Evolutionary conservation across 2,113 vertebrate species (phyloP), one percentile per base, ranked within the genome.

Genomic region (Stercorarius parasiticus): DNA sequence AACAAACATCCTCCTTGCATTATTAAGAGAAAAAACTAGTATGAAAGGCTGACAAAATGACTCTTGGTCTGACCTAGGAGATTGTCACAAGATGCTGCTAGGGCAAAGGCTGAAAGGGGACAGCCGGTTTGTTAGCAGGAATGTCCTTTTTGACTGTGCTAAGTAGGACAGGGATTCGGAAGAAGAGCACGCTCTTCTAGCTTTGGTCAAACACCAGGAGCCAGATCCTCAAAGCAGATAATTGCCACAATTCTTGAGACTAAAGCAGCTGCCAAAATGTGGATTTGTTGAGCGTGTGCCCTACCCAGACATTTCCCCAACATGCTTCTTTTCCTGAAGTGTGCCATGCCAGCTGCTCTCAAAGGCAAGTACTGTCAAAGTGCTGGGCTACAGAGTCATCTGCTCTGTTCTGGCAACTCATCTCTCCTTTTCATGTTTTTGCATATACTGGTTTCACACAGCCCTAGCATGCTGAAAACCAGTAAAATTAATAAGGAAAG

Each of bases 401-500:
- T 80, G 43, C 62, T 66, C 62, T 53, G 8, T 49, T 93, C 91
- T 62, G 58, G 47, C 74, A 77, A 36, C 38, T 82, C 71, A 52
- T 74, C 38, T 86, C 69, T 88, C 64, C 50, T 85, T 86, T 55
- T 93, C 86, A 43, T 36, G 18, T 32, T 95, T 97, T 97, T 97
- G 95, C 96, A 96, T 97, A 82, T 58, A 59, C 89, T 55, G 78
- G 95, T 97, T 97, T 96, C 94, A 56, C 71, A 90, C 55, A 73
- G 91, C 12, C 38, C 59, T 15, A 58, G 78, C 84, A 20, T 27
- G 42, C 78, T 85, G 86, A 91, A 96, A 91, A 55, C 55, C 96
- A 88, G 89, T 95, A 96, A 88, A 85, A 90, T 80, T 87, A 91
- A 94, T 87, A 92, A 84, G 74, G 58, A 82, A 86, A 90, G 71